These are phyloP conservation scores for Rhipidura dahli DNA, from an alignment of 2,113 vertebrate genomes.

Conservation along the genomic window DNA sequence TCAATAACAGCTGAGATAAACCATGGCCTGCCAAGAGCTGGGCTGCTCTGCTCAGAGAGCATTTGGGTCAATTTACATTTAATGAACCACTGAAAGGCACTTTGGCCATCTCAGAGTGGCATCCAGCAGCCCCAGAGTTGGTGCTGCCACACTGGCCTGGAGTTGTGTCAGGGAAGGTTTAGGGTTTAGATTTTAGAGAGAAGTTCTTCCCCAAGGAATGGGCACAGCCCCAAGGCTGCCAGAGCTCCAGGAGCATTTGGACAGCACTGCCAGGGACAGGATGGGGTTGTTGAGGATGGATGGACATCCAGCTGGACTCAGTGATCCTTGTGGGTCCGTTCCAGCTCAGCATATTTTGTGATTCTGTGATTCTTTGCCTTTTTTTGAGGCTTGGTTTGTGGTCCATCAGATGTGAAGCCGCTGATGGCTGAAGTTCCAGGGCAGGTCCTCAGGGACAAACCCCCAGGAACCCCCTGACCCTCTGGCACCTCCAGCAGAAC, in stretches of 20 bases:
- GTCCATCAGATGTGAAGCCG: accelerated
- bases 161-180: neutral
- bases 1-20: constrained; percentile 26
- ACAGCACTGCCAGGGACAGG: accelerated
- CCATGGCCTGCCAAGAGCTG: neutral
- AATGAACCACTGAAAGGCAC: neutral
- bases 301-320: neutral
- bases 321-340: too few relatives aligned
- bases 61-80: neutral
- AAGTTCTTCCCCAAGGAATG: neutral
- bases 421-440: accelerated
- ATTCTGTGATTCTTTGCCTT: too few relatives aligned
- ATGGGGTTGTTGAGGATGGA: neutral
- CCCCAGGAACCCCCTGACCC: neutral
- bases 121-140: neutral
- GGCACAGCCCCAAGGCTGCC: accelerated
- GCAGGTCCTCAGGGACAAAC: neutral
- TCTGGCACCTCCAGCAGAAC: neutral
- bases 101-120: accelerated
- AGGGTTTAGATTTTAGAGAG: neutral
- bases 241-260: neutral
- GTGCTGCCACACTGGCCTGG: accelerated
- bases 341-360: too few relatives aligned
- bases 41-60: neutral
- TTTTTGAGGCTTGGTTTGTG: accelerated